Conservation (phyloP, 2,888 invertebrate species). For the Stenodema calcarata region DNA sequence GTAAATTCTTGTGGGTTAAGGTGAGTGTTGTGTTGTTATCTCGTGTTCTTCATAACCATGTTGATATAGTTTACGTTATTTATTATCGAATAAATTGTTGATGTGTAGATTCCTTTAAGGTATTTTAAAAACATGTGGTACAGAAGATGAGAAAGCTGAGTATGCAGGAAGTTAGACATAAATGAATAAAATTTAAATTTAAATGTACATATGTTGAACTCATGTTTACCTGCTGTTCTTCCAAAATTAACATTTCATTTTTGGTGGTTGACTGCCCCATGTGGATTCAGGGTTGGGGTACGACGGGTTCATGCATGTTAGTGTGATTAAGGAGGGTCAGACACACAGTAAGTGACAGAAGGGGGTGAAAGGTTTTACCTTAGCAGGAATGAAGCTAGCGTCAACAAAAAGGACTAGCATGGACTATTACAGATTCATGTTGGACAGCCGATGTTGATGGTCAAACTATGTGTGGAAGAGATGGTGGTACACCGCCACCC, state of each 20-base stretch:
- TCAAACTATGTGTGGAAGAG: constrained; percentile 30
- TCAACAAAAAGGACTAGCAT: constrained; percentile 59
- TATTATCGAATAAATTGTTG: too few relatives aligned
- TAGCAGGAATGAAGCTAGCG: constrained; percentile 56
- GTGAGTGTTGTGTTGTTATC: too few relatives aligned
- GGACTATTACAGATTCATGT: constrained; percentile 55
- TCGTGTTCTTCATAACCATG: too few relatives aligned
- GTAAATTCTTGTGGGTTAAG: too few relatives aligned
- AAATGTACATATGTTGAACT: background rate
- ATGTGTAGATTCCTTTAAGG: too few relatives aligned
- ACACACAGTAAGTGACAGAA: background rate
- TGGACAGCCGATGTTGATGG: constrained; percentile 46
- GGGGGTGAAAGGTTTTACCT: constrained; percentile 52
- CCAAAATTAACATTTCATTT: constrained; percentile 44
- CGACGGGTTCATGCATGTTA: constrained; percentile 11
- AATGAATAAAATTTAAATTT: too few relatives aligned
- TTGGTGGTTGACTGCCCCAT: constrained; percentile 39
- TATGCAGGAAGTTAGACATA: too few relatives aligned
- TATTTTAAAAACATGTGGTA: too few relatives aligned
- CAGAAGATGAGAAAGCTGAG: too few relatives aligned
- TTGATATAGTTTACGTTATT: too few relatives aligned
- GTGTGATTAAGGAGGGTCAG: background rate
- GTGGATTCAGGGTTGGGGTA: constrained; percentile 16
- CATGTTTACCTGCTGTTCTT: constrained; percentile 31
- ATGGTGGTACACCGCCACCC: background rate